Evolutionary conservation across 2,888 invertebrate genomes (phyloP), one percentile per base, ranked within the genome.

Genomic region (Agrochola lota): DNA sequence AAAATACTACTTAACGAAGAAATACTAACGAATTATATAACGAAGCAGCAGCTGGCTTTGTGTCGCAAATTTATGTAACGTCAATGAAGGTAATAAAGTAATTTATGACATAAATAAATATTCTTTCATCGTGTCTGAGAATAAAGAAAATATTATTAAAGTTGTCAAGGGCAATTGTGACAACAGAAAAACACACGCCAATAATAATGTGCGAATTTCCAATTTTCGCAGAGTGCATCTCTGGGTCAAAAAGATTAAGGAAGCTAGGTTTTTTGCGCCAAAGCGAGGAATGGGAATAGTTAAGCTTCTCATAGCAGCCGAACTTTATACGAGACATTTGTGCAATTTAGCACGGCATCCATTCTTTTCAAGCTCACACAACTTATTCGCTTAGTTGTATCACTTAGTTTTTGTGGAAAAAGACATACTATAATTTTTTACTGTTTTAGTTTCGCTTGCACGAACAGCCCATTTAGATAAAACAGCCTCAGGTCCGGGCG

Each of bases 21-120:
- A 15, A 8, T 30, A 64, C 17, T 49, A 52, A 20, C 20, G 20
- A 52, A 55, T 52, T 46, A 57, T 70, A 43, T 23, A 59, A 55
- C 40, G 43, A 70, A 71, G 35, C 26, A 70, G 35, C 85, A 84
- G 72, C 68, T 81, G 84, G 59, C 55, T 70, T 75, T 30, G 55
- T 76, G 64, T 74, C 70, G 62, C 80, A 81, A 79, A 74, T 64
- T 5, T 40, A 57, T 74, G 20, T 71, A 74, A 74, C 70, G 75
- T 43, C 49, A n/a, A 77, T 78, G 71, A 12, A 46, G 46, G 15
- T 85, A 83, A 80, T 74, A 81, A 85, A 77, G 63, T 76, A 74
- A 80, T 88, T 87, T 85, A 86, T 77, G 74, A 81, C 68, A 70
- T 84, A 84, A 88, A 89, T 84, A 87, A 87, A 89, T 83, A 85